Conservation (phyloP, 2,797 vertebrate species). For the Sciurus vulgaris region DNA sequence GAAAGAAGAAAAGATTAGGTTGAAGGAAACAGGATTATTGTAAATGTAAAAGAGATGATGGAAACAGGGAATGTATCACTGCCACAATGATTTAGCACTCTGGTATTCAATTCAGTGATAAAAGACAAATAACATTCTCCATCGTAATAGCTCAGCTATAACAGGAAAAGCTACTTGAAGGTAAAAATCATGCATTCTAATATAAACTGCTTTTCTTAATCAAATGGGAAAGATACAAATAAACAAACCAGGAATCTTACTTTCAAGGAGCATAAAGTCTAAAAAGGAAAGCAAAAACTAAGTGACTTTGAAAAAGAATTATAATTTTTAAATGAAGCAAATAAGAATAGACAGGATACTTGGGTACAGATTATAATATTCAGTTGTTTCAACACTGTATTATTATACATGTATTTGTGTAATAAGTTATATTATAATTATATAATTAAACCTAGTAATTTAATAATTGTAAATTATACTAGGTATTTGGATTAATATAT, state of each 20-base stretch:
- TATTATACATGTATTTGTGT: background rate
- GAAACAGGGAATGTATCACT: background rate
- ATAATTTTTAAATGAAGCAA: background rate
- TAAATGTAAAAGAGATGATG: background rate
- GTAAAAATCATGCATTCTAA: background rate
- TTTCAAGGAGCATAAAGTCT: background rate
- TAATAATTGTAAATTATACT: background rate
- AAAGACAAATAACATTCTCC: conserved; percentile 11
- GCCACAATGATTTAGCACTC: background rate
- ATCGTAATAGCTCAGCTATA: background rate
- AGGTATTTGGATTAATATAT: background rate
- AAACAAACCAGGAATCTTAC: background rate
- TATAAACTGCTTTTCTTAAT: background rate
- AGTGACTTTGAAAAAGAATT: background rate
- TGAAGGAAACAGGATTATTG: background rate
- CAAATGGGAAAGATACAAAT: background rate
- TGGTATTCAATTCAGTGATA: background rate
- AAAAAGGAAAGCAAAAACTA: background rate
- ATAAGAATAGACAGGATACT: background rate
- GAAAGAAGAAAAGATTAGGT: background rate
- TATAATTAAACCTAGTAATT: background rate
- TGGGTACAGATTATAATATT: background rate
- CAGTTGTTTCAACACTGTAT: background rate
- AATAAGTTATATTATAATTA: background rate
- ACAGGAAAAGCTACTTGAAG: background rate